Conservation (phyloP, 2,888 invertebrate species). For the Torymus auratus region DNA sequence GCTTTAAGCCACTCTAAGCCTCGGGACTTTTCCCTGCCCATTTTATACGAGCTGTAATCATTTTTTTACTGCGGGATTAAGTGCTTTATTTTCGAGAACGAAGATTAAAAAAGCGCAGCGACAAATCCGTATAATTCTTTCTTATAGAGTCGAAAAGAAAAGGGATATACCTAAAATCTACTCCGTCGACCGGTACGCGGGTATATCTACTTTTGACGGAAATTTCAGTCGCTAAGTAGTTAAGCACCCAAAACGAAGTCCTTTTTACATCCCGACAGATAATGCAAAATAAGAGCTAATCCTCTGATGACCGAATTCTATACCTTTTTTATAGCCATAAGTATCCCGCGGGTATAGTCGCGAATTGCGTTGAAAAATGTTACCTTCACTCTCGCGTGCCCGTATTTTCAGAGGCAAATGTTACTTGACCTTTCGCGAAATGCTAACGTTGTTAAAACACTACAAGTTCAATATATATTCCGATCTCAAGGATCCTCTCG, state of each 20-base stretch:
- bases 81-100: constrained; percentile 1
- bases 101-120: constrained; percentile 10
- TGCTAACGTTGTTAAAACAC: neutral
- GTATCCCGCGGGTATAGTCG: too few relatives aligned
- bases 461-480: constrained; percentile 27
- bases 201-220: too few relatives aligned
- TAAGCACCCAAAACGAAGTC: too few relatives aligned
- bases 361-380: too few relatives aligned
- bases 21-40: neutral
- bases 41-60: constrained; percentile 1
- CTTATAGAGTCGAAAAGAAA: neutral
- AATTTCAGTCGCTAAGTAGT: too few relatives aligned
- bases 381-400: neutral
- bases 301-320: too few relatives aligned
- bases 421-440: neutral
- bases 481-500: neutral
- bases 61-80: constrained; percentile 16
- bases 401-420: neutral
- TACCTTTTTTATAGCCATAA: too few relatives aligned
- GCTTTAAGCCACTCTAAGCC: neutral
- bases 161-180: neutral
- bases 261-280: too few relatives aligned
- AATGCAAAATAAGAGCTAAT: too few relatives aligned
- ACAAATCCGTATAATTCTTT: constrained; percentile 8
- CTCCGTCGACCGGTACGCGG: neutral